phyloP scores from a whole-genome alignment of 2,113 vertebrate species.

The Chauna torquata region DNA sequence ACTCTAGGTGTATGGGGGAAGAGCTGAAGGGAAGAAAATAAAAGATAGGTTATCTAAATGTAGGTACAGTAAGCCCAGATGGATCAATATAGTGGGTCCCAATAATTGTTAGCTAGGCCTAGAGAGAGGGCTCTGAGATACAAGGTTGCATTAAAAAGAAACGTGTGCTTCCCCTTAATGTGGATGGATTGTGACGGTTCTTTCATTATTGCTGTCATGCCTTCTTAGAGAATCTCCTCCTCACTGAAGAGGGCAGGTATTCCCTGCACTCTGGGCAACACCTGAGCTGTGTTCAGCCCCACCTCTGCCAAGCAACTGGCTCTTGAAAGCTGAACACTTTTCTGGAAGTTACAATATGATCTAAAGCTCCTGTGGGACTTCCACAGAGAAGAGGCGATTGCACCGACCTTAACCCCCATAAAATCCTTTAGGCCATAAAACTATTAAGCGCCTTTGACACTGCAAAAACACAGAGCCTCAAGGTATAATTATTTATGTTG shows the following conservation, averaged over 20 bases:
- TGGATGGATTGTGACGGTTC: neutral
- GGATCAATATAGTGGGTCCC: neutral
- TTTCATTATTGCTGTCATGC: neutral
- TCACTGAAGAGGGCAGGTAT: neutral
- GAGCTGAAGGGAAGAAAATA: neutral
- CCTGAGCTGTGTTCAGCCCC: neutral
- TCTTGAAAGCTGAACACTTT: slow-evolving; percentile 10
- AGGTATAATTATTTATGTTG: slow-evolving; percentile 33
- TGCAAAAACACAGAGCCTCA: neutral
- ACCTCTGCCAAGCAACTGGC: fast-evolving
- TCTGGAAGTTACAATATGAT: neutral
- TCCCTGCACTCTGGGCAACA: neutral
- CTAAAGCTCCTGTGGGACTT: slow-evolving; percentile 3
- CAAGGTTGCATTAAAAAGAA: neutral
- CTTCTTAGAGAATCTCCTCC: neutral
- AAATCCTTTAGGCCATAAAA: slow-evolving; percentile 49
- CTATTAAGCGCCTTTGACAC: slow-evolving; percentile 27
- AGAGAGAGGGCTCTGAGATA: neutral
- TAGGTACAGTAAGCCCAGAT: neutral
- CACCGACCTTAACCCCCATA: neutral
- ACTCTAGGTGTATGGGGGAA: neutral
- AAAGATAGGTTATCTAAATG: neutral
- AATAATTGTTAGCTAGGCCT: neutral
- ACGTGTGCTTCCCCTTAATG: neutral
- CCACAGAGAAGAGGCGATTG: neutral